These are phyloP conservation scores for Tringa solitaria DNA, from an alignment of 2,113 vertebrate species.

Conservation along the genomic window DNA sequence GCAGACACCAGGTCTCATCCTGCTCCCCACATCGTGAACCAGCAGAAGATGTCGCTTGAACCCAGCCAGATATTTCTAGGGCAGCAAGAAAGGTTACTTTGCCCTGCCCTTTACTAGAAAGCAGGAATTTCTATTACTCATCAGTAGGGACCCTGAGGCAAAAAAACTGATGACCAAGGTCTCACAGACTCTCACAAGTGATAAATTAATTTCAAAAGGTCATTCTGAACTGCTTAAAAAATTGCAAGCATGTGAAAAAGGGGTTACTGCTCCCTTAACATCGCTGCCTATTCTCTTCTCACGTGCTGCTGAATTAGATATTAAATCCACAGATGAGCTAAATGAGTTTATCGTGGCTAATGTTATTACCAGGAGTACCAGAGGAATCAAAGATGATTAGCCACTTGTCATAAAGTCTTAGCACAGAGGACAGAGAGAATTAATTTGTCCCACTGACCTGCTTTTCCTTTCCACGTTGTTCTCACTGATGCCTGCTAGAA, in stretches of 20 bases:
- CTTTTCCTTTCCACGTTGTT: background rate
- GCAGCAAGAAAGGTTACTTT: background rate
- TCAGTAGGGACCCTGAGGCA: background rate
- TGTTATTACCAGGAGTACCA: slow-evolving; percentile 2
- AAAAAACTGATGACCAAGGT: background rate
- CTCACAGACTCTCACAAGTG: background rate
- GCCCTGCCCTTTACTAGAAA: background rate
- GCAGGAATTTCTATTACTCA: background rate
- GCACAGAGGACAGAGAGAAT: background rate
- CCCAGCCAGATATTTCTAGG: background rate
- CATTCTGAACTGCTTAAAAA: background rate
- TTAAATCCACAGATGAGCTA: slow-evolving; percentile 30
- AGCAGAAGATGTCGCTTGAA: background rate
- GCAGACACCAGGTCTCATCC: background rate
- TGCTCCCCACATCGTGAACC: background rate
- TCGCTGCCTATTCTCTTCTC: background rate
- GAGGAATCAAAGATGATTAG: slow-evolving; percentile 48
- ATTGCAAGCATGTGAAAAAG: background rate
- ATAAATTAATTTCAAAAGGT: background rate
- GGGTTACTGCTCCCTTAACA: background rate
- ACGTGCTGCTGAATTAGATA: background rate
- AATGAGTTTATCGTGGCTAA: slow-evolving; percentile 26
- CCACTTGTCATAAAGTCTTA: slow-evolving; percentile 33
- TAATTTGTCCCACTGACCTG: slow-evolving; percentile 38
- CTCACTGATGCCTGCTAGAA: background rate